A percentile compares a stretch with the other conserved stretches of the same genome.
Conservation (phyloP, 1,140 invertebrate genomes). For the Trichogramma pretiosum region DNA sequence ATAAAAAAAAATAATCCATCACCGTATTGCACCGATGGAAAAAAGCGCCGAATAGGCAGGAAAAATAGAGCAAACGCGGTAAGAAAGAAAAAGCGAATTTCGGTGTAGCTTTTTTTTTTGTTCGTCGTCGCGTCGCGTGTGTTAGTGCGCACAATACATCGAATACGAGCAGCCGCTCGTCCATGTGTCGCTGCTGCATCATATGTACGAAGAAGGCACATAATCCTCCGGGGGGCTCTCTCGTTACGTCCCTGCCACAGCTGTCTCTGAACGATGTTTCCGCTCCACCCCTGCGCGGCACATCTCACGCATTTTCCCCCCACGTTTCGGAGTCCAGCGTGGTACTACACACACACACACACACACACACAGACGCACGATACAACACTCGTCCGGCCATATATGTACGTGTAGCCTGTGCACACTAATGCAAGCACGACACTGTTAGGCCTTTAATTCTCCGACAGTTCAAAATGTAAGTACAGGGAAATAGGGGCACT, state of each 20-base stretch:
- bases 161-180: too few species aligned
- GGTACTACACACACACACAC: not conserved
- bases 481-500: too few species aligned
- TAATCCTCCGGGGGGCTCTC: conserved; percentile 6
- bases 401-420: not conserved
- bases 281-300: conserved; percentile 29
- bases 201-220: too few species aligned
- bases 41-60: not conserved
- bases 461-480: too few species aligned
- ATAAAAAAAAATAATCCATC: not conserved
- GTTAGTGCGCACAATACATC: too few species aligned
- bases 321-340: not conserved
- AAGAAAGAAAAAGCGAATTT: conserved; percentile 10
- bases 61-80: not conserved
- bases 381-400: not conserved
- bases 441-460: too few species aligned
- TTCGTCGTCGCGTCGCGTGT: too few species aligned
- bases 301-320: not conserved
- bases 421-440: too few species aligned
- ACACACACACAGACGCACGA: conserved; percentile 3
- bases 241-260: conserved; percentile 38
- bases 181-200: too few species aligned
- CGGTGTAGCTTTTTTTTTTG: too few species aligned
- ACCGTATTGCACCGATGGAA: not conserved
- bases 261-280: conserved; percentile 43